phyloP scores from a whole-genome alignment of 2,888 invertebrate species.

The Junonia oenone region DNA sequence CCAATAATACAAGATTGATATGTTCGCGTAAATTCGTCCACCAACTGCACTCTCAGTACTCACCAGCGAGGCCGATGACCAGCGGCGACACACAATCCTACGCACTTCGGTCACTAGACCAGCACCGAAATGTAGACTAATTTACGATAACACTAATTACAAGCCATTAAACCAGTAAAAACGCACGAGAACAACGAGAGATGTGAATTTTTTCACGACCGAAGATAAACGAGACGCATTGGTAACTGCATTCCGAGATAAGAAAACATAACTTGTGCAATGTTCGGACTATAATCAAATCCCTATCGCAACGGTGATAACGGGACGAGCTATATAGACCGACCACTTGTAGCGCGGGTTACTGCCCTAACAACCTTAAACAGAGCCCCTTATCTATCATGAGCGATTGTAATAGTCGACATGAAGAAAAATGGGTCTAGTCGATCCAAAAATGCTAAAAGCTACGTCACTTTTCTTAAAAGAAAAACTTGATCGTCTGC shows the following conservation, averaged over 20 bases:
- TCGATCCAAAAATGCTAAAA: constrained; percentile 4
- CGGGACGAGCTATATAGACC: constrained; percentile 51
- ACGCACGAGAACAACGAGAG: constrained; percentile 18
- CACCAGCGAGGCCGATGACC: constrained; percentile 74
- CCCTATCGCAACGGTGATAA: constrained; percentile 60
- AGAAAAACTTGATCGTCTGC: constrained; percentile 18
- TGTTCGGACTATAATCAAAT: constrained; percentile 51
- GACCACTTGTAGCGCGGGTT: constrained; percentile 48
- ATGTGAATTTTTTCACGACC: constrained; percentile 42
- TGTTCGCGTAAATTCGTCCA: constrained; percentile 72
- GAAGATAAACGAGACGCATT: constrained; percentile 49
- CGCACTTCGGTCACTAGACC: constrained; percentile 42
- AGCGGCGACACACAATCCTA: constrained; percentile 48
- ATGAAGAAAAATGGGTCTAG: constrained; percentile 3
- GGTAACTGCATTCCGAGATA: constrained; percentile 65
- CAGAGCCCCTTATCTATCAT: constrained; percentile 48
- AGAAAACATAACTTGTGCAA: constrained; percentile 50
- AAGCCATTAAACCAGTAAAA: constrained; percentile 28
- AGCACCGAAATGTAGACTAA: constrained; percentile 42
- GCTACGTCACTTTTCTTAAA: constrained; percentile 4
- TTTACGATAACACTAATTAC: constrained; percentile 38
- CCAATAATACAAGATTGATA: constrained; percentile 67
- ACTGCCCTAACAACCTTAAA: constrained; percentile 48
- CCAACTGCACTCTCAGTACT: constrained; percentile 77
- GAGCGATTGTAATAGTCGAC: constrained; percentile 22